A percentile compares a stretch with the other conserved stretches of the same genome.
Conservation (phyloP, 2,888 invertebrate genomes). For the Hirtodrosophila duncani region DNA sequence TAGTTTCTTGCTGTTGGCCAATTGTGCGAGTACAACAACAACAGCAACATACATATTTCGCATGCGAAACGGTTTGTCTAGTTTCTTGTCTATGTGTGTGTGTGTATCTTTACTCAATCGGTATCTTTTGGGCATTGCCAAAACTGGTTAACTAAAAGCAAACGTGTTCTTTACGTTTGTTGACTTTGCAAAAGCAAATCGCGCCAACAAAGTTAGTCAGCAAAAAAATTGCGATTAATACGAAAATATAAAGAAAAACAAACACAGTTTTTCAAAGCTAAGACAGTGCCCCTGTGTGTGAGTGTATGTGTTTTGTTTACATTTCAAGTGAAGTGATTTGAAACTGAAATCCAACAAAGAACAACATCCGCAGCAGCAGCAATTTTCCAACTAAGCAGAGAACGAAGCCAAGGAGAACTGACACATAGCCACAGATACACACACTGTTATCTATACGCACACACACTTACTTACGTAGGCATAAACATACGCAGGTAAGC, state of each 20-base stretch:
- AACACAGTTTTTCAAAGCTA: conserved; percentile 37
- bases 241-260: conserved; percentile 13
- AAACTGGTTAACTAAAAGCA: conserved; percentile 67
- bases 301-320: conserved; percentile 1
- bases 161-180: conserved; percentile 65
- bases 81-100: conserved; percentile 26
- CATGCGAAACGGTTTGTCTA: conserved; percentile 47
- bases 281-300: conserved; percentile 7
- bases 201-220: conserved; percentile 45
- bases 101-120: conserved; percentile 67
- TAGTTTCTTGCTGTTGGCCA: conserved; percentile 52
- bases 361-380: conserved; percentile 10
- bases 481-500: too few relatives aligned
- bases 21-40: conserved; percentile 46
- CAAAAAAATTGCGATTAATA: conserved; percentile 11
- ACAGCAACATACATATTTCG: conserved; percentile 40
- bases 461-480: too few relatives aligned
- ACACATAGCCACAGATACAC: too few relatives aligned
- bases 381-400: conserved; percentile 16
- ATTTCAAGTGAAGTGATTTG: conserved; percentile 14
- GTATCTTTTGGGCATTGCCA: conserved; percentile 67
- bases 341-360: too few relatives aligned
- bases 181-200: conserved; percentile 61
- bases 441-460: too few relatives aligned
- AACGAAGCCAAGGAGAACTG: conserved; percentile 20